Percentiles rank a stretch among this genome's conserved stretches.
phyloP scores from a whole-genome alignment of 2,113 vertebrate genomes.

The Maccullochella peelii region DNA sequence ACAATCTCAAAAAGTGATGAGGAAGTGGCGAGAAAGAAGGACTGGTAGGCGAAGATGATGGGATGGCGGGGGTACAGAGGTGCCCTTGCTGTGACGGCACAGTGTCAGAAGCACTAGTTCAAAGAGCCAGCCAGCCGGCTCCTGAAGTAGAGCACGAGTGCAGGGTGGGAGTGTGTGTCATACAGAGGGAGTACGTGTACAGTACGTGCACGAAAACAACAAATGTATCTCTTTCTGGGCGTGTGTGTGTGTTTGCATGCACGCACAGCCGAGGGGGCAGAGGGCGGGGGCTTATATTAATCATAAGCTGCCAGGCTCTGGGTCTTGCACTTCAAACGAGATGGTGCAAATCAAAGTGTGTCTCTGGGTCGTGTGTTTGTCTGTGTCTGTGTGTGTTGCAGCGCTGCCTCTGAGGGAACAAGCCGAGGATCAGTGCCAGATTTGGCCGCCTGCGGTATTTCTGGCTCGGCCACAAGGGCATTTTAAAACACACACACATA shows the following conservation, averaged over 20 bases:
- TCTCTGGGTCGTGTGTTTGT: constrained; percentile 62
- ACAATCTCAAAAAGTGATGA: constrained; percentile 39
- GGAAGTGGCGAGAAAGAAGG: neutral
- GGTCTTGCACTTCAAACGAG: constrained; percentile 78
- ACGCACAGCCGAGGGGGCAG: constrained; percentile 33
- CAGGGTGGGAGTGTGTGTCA: constrained; percentile 37
- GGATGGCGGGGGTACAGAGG: constrained; percentile 36
- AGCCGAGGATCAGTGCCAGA: constrained; percentile 73
- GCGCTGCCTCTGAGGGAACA: constrained; percentile 57
- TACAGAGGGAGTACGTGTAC: constrained; percentile 4
- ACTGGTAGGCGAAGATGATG: constrained; percentile 40
- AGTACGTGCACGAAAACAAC: constrained; percentile 44
- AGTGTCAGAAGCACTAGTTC: constrained; percentile 71
- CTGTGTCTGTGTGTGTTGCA: constrained; percentile 28
- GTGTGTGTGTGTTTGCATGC: constrained; percentile 18
- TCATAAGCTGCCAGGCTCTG: constrained; percentile 75
- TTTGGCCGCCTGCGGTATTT: constrained; percentile 59
- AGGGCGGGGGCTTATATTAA: constrained; percentile 77
- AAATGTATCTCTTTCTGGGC: constrained; percentile 25
- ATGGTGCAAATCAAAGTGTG: constrained; percentile 76
- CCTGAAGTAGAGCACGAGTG: constrained; percentile 37
- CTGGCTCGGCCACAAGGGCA: constrained; percentile 68
- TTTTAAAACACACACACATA: constrained; percentile 40
- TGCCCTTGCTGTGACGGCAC: constrained; percentile 71
- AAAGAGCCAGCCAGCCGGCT: constrained; percentile 62